A percentile compares a stretch with the other conserved stretches of the same genome.
Evolutionary conservation across 2,797 vertebrate genomes (phyloP).

Genomic region (Manis javanica): DNA sequence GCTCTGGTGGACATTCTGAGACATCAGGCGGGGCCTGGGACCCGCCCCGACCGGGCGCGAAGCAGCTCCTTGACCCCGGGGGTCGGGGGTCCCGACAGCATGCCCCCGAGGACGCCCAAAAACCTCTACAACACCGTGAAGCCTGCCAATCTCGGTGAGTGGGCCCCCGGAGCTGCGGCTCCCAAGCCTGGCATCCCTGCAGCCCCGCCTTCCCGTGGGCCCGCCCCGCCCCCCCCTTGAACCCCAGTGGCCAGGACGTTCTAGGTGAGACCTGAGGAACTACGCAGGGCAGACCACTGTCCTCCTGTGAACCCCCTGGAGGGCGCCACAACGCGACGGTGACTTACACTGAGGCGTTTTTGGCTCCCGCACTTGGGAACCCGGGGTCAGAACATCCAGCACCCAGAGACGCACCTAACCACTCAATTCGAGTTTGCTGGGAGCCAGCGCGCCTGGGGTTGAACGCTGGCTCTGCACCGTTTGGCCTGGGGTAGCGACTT

Average conservation of each 20-base stretch:
- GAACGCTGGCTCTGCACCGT: not conserved
- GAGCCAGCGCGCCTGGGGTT: not conserved
- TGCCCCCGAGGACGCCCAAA: constrained; percentile 93
- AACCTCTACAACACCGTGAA: constrained; percentile 92
- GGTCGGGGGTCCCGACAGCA: constrained; percentile 90
- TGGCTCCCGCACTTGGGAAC: not conserved
- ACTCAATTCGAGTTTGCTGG: not conserved
- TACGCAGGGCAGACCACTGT: not conserved
- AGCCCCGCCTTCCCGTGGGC: not conserved
- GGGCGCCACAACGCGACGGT: not conserved
- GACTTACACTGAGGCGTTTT: not conserved
- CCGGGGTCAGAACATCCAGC: not conserved
- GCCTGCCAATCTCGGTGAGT: constrained; percentile 93
- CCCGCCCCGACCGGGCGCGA: constrained; percentile 91
- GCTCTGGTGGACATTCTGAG: constrained; percentile 95
- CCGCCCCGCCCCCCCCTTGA: too few relatives aligned
- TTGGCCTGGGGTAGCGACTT: not conserved
- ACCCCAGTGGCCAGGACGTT: too few relatives aligned
- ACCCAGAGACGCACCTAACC: not conserved
- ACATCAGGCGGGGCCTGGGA: constrained; percentile 93
- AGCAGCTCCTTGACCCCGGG: constrained; percentile 94
- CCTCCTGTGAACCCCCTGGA: too few relatives aligned
- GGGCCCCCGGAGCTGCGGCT: accelerated
- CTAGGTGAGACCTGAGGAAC: too few relatives aligned
- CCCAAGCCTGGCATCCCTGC: not conserved